phyloP scores from a whole-genome alignment of 2,888 invertebrate species.

The Athalia circularis region DNA sequence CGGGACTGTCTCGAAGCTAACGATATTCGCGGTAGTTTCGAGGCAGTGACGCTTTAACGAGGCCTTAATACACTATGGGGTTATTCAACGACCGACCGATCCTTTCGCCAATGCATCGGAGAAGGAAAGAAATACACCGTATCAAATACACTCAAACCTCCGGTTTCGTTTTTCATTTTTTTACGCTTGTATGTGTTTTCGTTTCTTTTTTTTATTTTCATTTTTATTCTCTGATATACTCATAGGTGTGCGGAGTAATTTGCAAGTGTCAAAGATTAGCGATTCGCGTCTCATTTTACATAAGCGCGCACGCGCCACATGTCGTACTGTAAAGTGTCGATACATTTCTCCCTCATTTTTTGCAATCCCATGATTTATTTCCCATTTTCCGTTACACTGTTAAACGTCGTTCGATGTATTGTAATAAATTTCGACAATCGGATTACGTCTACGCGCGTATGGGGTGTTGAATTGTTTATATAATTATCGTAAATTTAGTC shows the following conservation, averaged over 20 bases:
- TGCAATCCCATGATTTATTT: too few species aligned
- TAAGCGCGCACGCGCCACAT: neutral
- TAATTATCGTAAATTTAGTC: too few species aligned
- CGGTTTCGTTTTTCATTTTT: neutral
- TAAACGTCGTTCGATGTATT: too few species aligned
- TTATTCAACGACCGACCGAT: neutral
- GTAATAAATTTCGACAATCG: too few species aligned
- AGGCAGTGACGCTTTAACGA: conserved; percentile 16
- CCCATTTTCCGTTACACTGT: too few species aligned
- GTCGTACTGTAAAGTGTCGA: too few species aligned
- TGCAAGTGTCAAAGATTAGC: conserved; percentile 9
- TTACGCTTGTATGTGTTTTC: neutral
- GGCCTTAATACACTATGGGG: neutral
- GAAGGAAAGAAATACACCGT: neutral
- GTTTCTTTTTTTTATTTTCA: neutral
- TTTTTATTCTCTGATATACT: neutral
- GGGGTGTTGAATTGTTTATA: too few species aligned
- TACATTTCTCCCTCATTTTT: too few species aligned
- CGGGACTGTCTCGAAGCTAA: conserved; percentile 2
- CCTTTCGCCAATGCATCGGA: too few species aligned
- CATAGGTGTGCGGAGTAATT: conserved; percentile 12
- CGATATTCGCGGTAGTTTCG: neutral
- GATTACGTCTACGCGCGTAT: too few species aligned
- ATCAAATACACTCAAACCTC: neutral
- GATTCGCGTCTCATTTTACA: neutral